These are phyloP conservation scores for Jacana jacana DNA, from an alignment of 2,113 vertebrate genomes.

Conservation along the genomic window DNA sequence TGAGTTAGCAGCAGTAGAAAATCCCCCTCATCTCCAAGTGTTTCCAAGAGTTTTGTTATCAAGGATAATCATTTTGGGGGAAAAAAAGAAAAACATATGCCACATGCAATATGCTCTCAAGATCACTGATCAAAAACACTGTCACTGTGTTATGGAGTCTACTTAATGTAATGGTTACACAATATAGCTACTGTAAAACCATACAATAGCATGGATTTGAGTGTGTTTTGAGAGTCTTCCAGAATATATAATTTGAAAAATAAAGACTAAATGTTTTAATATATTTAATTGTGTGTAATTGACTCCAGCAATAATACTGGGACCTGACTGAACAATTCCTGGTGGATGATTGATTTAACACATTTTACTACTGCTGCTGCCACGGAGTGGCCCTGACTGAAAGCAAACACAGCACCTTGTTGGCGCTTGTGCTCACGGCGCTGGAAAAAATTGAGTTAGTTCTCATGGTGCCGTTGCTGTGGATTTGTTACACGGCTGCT, in stretches of 20 bases:
- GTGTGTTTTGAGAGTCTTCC: neutral
- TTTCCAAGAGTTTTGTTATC: constrained; percentile 37
- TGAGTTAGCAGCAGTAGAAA: neutral
- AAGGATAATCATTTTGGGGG: neutral
- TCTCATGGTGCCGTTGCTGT: neutral
- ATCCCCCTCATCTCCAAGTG: neutral
- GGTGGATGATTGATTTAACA: neutral
- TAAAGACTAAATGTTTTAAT: neutral
- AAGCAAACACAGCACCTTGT: neutral
- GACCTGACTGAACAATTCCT: neutral
- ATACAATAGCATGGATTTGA: neutral
- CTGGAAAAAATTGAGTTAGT: neutral
- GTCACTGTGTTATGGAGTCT: neutral
- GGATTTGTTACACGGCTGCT: neutral
- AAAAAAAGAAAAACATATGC: neutral
- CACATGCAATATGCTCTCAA: neutral
- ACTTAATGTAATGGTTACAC: neutral
- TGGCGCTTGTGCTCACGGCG: neutral
- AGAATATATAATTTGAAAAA: neutral
- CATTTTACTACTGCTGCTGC: neutral
- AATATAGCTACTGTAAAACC: neutral
- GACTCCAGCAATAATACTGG: neutral
- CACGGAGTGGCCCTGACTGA: neutral
- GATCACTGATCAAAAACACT: neutral
- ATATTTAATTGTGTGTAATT: neutral